Percentiles rank a stretch among this genome's conserved stretches.
Evolutionary conservation across 1,140 invertebrate species (phyloP).

Genomic region (Neodiprion pinetum): DNA sequence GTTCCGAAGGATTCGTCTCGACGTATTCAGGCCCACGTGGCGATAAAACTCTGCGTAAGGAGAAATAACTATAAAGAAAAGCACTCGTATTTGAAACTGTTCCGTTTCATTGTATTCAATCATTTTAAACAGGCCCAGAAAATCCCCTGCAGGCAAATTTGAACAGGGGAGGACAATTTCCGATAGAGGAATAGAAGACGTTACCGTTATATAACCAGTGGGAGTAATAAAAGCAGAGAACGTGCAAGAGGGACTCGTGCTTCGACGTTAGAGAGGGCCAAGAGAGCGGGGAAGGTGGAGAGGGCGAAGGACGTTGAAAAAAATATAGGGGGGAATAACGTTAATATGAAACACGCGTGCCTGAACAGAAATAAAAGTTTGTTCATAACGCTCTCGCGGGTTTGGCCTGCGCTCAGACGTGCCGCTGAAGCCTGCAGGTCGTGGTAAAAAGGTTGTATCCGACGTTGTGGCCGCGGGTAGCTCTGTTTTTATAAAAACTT

Average conservation of each 20-base stretch:
- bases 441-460: not conserved
- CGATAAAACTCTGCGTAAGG: too few species aligned
- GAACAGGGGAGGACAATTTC: not conserved
- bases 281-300: not conserved
- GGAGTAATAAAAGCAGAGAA: not conserved
- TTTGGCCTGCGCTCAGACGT: not conserved
- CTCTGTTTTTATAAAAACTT: slow-evolving; percentile 8
- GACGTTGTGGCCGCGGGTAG: not conserved
- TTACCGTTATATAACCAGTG: not conserved
- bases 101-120: too few species aligned
- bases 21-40: too few species aligned
- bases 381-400: slow-evolving; percentile 1
- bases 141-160: too few species aligned
- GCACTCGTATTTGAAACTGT: too few species aligned
- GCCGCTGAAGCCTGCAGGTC: not conserved
- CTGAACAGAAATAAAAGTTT: slow-evolving; percentile 14
- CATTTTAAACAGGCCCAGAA: too few species aligned
- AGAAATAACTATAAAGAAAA: too few species aligned
- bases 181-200: not conserved
- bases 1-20: too few species aligned
- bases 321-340: not conserved
- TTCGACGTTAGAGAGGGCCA: too few species aligned
- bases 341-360: slow-evolving; percentile 17
- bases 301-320: not conserved
- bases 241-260: not conserved